Evolutionary conservation across 2,113 vertebrate genomes (phyloP).

Genomic region (Amblyopsis rosae): DNA sequence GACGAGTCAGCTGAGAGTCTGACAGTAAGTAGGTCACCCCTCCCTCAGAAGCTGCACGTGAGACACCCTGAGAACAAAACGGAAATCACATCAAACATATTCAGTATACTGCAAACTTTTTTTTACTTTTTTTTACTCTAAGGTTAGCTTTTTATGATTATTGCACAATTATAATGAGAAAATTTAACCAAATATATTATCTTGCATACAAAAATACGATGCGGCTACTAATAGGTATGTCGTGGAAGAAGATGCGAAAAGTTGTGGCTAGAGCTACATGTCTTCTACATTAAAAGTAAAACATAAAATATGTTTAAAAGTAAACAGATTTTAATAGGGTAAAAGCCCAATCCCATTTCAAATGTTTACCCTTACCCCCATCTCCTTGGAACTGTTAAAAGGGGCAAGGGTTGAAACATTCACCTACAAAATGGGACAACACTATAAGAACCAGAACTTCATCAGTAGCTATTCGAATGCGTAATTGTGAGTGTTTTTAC

Average conservation of each 20-base stretch:
- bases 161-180: not conserved
- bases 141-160: not conserved
- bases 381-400: not conserved
- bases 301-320: not conserved
- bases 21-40: conserved; percentile 29
- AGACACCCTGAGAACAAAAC: conserved; percentile 41
- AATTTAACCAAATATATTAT: not conserved
- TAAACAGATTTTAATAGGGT: not conserved
- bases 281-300: not conserved
- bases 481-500: not conserved
- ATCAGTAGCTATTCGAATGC: too few relatives aligned
- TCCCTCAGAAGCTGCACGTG: conserved; percentile 16
- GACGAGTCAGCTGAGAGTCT: conserved; percentile 17
- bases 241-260: not conserved
- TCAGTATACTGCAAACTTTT: not conserved
- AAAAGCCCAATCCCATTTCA: not conserved
- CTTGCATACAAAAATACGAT: conserved; percentile 7
- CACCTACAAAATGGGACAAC: too few relatives aligned
- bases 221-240: conserved; percentile 1
- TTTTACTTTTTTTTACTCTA: too few relatives aligned
- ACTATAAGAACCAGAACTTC: too few relatives aligned
- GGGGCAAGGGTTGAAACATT: too few relatives aligned
- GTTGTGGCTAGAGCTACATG: conserved; percentile 24
- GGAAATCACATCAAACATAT: conserved; percentile 6
- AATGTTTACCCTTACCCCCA: not conserved